phyloP scores from a whole-genome alignment of 2,888 invertebrate genomes.

The Xestobium rufovillosum region DNA sequence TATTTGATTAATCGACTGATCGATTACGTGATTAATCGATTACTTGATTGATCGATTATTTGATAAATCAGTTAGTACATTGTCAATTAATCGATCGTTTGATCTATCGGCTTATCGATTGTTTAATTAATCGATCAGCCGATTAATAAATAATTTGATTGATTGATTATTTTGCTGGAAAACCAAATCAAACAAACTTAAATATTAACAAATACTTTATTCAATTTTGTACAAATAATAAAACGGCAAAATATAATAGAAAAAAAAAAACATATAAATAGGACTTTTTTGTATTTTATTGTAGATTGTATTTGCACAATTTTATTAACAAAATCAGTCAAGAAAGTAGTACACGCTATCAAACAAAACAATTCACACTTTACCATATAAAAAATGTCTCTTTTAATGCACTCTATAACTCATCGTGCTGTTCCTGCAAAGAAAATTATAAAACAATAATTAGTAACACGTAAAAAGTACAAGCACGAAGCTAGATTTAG shows the following conservation, averaged over 20 bases:
- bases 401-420: conserved; percentile 42
- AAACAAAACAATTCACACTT: conserved; percentile 41
- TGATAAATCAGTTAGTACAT: too few species aligned
- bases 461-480: too few species aligned
- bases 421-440: conserved; percentile 49
- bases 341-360: conserved; percentile 40
- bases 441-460: conserved; percentile 20
- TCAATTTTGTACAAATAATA: background rate
- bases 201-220: conserved; percentile 1
- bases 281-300: conserved; percentile 37
- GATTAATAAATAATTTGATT: too few species aligned
- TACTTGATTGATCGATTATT: too few species aligned
- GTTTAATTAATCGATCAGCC: too few species aligned
- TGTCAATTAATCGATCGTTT: too few species aligned
- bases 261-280: background rate
- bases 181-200: too few species aligned
- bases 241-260: background rate
- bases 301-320: conserved; percentile 37
- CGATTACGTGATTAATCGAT: too few species aligned
- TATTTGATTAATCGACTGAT: too few species aligned
- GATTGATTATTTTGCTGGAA: too few species aligned
- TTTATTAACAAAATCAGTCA: conserved; percentile 42
- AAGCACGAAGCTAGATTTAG: too few species aligned
- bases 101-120: too few species aligned
- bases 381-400: conserved; percentile 39